Conservation (phyloP, 2,888 invertebrate genomes). For the Amphipoea lucens region DNA sequence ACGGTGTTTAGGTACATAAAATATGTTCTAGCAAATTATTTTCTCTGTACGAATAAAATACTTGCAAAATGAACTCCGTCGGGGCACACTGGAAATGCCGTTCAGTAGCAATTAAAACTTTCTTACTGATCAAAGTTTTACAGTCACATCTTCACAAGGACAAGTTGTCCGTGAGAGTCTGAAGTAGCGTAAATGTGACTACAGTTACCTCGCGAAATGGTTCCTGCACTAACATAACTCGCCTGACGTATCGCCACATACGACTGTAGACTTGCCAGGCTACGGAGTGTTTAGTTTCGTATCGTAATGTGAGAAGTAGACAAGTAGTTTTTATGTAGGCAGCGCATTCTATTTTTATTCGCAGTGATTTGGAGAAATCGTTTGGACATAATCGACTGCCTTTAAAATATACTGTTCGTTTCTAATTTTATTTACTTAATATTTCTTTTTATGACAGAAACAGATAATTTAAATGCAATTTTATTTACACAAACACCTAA, state of each 20-base stretch:
- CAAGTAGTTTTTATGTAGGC: neutral
- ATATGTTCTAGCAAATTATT: constrained; percentile 71
- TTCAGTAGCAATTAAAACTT: constrained; percentile 89
- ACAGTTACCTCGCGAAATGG: constrained; percentile 71
- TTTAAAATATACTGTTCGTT: neutral
- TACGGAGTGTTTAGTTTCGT: constrained; percentile 13
- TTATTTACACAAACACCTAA: neutral
- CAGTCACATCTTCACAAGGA: constrained; percentile 81
- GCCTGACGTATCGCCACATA: constrained; percentile 31
- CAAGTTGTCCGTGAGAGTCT: constrained; percentile 75
- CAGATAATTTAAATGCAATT: neutral
- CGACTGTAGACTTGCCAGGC: constrained; percentile 25
- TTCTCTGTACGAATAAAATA: constrained; percentile 78
- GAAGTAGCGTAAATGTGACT: constrained; percentile 75
- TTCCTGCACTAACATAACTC: constrained; percentile 70
- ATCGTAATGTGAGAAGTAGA: constrained; percentile 15
- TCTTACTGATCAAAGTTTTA: constrained; percentile 86
- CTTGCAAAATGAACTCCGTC: constrained; percentile 76
- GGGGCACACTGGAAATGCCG: constrained; percentile 79
- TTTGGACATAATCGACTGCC: neutral
- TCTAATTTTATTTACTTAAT: neutral
- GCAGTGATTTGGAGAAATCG: neutral
- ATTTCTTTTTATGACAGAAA: neutral
- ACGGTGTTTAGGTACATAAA: constrained; percentile 62
- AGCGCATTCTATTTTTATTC: neutral